Conservation (phyloP, 1,140 invertebrate species). For the Trichoplusia ni region DNA sequence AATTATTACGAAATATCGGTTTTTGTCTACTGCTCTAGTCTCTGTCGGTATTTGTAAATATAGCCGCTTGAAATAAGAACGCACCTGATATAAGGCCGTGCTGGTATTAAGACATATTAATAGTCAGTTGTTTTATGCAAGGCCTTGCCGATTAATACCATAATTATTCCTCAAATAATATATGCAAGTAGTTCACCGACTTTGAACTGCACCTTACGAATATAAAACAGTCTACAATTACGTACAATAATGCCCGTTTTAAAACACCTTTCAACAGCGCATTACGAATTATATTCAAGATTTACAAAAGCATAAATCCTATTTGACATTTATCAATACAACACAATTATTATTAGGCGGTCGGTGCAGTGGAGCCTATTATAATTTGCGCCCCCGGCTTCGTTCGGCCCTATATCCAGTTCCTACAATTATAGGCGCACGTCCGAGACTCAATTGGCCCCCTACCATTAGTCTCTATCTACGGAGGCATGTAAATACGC, state of each 20-base stretch:
- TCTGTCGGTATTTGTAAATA: no score
- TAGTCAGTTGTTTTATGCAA: constrained; percentile 11
- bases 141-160: constrained; percentile 7
- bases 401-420: constrained; percentile 35
- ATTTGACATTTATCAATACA: constrained; percentile 16
- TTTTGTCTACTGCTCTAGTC: no score
- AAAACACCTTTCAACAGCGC: neutral
- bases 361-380: constrained; percentile 39
- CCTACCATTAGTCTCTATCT: constrained; percentile 41
- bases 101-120: constrained; percentile 10
- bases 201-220: neutral
- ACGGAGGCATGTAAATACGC: constrained; percentile 41
- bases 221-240: constrained; percentile 9
- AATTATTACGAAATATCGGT: no score
- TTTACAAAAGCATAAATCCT: neutral
- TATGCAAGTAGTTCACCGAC: constrained; percentile 30
- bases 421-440: constrained; percentile 51
- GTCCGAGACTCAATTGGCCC: constrained; percentile 38
- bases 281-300: neutral
- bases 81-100: no score
- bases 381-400: constrained; percentile 45
- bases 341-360: constrained; percentile 19
- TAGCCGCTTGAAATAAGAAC: no score
- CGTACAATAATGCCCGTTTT: neutral
- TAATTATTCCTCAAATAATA: constrained; percentile 18